Percentiles rank a stretch among this genome's conserved stretches.
Conservation (phyloP, 1,140 invertebrate species). For the Galendromus occidentalis region DNA sequence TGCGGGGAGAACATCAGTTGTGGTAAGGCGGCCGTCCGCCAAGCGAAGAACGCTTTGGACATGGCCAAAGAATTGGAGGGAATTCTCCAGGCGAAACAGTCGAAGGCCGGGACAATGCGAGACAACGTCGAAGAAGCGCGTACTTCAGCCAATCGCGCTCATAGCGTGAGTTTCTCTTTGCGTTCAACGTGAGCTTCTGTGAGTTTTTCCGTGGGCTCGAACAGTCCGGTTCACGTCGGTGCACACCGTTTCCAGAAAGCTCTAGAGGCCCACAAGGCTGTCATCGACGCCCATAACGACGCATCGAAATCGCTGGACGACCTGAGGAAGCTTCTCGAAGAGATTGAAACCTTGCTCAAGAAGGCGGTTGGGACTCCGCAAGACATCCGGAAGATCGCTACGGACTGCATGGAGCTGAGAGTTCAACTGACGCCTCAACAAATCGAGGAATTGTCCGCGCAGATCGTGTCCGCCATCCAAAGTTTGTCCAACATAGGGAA, state of each 20-base stretch:
- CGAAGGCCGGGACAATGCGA: slow-evolving; percentile 40
- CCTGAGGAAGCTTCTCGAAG: slow-evolving; percentile 38
- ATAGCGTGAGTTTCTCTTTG: not conserved
- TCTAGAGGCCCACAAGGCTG: slow-evolving; percentile 37
- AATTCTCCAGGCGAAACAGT: slow-evolving; percentile 55
- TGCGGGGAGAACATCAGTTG: slow-evolving; percentile 70
- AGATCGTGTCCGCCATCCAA: slow-evolving; percentile 64
- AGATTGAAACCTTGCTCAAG: slow-evolving; percentile 51
- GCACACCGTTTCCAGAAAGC: slow-evolving; percentile 24
- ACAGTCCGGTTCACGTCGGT: not conserved
- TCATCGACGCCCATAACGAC: slow-evolving; percentile 34
- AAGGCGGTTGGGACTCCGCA: slow-evolving; percentile 52
- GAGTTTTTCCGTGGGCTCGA: not conserved
- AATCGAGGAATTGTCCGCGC: slow-evolving; percentile 54
- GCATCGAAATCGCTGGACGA: slow-evolving; percentile 35
- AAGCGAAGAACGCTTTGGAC: slow-evolving; percentile 59
- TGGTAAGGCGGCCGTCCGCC: slow-evolving; percentile 62
- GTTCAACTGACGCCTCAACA: slow-evolving; percentile 58
- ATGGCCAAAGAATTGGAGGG: slow-evolving; percentile 60
- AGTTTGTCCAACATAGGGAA: slow-evolving; percentile 69
- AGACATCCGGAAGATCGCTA: slow-evolving; percentile 40
- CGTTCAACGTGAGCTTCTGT: not conserved
- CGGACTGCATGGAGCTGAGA: slow-evolving; percentile 19
- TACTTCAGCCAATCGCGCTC: not conserved
- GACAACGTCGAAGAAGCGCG: not conserved